These are phyloP conservation scores for Bombus sibiricus DNA, from an alignment of 1,140 invertebrate genomes.

Conservation along the genomic window DNA sequence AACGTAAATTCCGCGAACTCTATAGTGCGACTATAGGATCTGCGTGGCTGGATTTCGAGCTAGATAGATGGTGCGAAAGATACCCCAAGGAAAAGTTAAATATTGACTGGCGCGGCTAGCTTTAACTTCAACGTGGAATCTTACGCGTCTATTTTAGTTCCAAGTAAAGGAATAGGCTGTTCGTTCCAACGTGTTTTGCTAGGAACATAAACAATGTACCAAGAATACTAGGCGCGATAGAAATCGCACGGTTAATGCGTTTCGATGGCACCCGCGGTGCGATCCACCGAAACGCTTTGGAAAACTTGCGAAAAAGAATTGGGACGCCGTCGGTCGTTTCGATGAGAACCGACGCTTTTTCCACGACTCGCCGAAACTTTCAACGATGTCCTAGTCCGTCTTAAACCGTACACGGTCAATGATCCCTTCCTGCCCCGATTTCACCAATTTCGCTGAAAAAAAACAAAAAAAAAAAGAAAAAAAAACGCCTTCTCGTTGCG, in stretches of 20 bases:
- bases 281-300: background rate
- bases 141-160: constrained; percentile 44
- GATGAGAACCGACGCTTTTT: constrained; percentile 40
- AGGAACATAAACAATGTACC: constrained; percentile 45
- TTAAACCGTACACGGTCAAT: constrained; percentile 55
- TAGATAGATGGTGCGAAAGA: constrained; percentile 10
- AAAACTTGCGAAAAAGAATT: constrained; percentile 23
- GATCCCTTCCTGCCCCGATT: constrained; percentile 60
- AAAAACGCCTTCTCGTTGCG: background rate
- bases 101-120: constrained; percentile 30
- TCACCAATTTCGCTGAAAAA: constrained; percentile 63
- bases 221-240: constrained; percentile 25
- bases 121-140: constrained; percentile 30
- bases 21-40: background rate
- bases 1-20: too few relatives aligned
- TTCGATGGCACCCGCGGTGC: background rate
- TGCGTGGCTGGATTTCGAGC: background rate
- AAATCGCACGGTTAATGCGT: constrained; percentile 1
- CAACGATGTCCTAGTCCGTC: constrained; percentile 55
- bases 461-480: background rate
- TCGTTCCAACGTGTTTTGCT: constrained; percentile 27
- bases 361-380: constrained; percentile 57
- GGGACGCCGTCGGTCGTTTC: constrained; percentile 18
- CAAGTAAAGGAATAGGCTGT: constrained; percentile 43
- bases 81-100: constrained; percentile 32